Percentiles rank a stretch among this genome's conserved stretches.
These are phyloP conservation scores for Porites evermanni DNA, from an alignment of 92 coral and sea anemone species.

Conservation along the genomic window DNA sequence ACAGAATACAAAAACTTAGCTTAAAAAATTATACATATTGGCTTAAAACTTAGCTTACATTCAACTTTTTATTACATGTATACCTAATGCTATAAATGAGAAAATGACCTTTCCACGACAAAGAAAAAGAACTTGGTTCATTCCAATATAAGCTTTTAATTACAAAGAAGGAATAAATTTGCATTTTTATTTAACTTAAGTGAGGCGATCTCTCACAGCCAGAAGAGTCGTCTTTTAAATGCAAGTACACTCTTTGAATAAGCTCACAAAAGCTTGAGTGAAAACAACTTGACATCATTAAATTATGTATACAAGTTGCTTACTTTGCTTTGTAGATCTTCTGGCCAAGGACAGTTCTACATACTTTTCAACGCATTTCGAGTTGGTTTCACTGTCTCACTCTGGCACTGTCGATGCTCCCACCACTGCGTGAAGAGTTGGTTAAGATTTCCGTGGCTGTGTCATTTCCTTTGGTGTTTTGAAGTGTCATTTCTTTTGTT, in stretches of 20 bases:
- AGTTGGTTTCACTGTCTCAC: slow-evolving; percentile 24
- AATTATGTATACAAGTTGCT: background rate
- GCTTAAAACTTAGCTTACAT: too few relatives aligned
- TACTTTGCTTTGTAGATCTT: slow-evolving; percentile 61
- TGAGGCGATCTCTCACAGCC: too few relatives aligned
- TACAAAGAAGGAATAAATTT: too few relatives aligned
- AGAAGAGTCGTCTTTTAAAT: too few relatives aligned
- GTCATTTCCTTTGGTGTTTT: background rate
- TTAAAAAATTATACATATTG: background rate
- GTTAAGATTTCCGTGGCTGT: slow-evolving; percentile 20
- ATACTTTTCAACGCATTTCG: slow-evolving; percentile 40
- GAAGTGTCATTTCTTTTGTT: slow-evolving; percentile 9
- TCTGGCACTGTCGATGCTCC: background rate
- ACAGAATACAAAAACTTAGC: background rate
- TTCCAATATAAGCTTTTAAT: too few relatives aligned
- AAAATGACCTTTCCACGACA: too few relatives aligned
- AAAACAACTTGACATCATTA: background rate
- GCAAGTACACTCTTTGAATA: background rate
- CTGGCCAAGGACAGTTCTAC: slow-evolving; percentile 28
- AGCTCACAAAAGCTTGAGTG: background rate
- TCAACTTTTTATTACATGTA: too few relatives aligned
- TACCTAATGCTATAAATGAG: too few relatives aligned
- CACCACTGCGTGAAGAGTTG: background rate
- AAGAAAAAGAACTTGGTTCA: too few relatives aligned
- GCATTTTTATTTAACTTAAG: too few relatives aligned